Evolutionary conservation across 2,113 vertebrate species (phyloP), one percentile per base, ranked within the genome.

Genomic region (Malurus elegans): DNA sequence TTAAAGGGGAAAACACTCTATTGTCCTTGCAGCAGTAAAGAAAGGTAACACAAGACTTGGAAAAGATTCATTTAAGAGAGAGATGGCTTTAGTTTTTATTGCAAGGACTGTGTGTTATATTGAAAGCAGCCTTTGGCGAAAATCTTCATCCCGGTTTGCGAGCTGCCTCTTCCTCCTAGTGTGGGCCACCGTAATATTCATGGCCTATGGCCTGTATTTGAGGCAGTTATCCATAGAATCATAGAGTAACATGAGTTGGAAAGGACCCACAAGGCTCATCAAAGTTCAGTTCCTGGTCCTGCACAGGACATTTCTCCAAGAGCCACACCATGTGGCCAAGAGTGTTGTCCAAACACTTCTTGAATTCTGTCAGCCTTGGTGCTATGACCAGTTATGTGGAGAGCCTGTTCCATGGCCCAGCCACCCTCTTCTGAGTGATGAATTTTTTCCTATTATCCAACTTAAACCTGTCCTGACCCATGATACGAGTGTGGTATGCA

Each of bases 211-310:
- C 29, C 24, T 29, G 2, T 9, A 13, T 2, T 26, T 34, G 15
- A 40, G 20, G 29, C 1, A 0, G 2, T 24, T 54, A 40, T 4
- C 24, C 1, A 0, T 6, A 48, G 31, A 80, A 73, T 28, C 44
- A 44, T 1, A 44, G 26, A n/a, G 58, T 32, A 14, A 44, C 36
- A 29, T 32, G 44, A 67, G 14, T 14, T 58, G 31, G 53, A 76
- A 60, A 31, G 32, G 21, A 58, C 32, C 26, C 28, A 45, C 23
- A 73, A 65, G 28, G 44, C 44, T 65, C 29, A 62, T 25, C 12
- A 12, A 12, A 36, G 32, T 58, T 34, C 21, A 42, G 2, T 5
- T 73, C 26, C 32, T 58, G 5, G 10, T 14, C 44, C 42, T 65
- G 50, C 50, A 50, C 14, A 36, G 75, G 18, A 36, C 31, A 34